Evolutionary conservation across 2,113 vertebrate species (phyloP).

Genomic region (Elaphurus davidianus): DNA sequence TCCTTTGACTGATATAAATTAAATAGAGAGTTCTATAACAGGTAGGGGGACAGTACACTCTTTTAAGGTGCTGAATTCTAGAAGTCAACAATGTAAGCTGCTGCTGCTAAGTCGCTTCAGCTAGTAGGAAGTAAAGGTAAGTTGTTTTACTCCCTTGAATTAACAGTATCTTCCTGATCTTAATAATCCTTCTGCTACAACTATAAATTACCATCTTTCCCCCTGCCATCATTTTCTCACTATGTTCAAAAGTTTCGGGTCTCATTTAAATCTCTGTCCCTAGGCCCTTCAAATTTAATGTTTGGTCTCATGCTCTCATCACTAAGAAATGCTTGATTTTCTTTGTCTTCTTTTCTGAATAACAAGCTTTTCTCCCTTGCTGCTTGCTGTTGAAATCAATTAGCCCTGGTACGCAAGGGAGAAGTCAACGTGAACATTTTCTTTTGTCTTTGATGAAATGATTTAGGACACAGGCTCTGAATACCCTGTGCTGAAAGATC

Average conservation of each 20-base stretch:
- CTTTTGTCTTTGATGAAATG: neutral
- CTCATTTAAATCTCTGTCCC: neutral
- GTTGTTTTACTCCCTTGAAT: neutral
- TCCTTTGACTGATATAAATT: neutral
- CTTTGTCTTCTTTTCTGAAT: neutral
- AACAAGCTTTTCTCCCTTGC: neutral
- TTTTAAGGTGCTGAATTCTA: neutral
- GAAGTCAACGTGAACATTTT: neutral
- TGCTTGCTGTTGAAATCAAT: neutral
- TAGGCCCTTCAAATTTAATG: neutral
- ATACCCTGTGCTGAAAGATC: neutral
- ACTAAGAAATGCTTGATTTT: constrained; percentile 17
- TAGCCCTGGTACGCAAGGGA: neutral
- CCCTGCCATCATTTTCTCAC: neutral
- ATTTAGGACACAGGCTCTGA: neutral
- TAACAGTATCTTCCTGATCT: neutral
- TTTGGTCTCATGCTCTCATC: neutral
- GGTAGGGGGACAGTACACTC: neutral
- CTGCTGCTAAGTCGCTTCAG: too few species aligned
- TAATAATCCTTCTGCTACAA: neutral
- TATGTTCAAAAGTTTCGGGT: neutral
- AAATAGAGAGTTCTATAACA: neutral
- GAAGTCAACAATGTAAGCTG: neutral
- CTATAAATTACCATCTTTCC: neutral
- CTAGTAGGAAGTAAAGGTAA: neutral